Evolutionary conservation across 2,113 vertebrate genomes (phyloP), one percentile per base, ranked within the genome.

Genomic region (Leptobrachium leishanense): DNA sequence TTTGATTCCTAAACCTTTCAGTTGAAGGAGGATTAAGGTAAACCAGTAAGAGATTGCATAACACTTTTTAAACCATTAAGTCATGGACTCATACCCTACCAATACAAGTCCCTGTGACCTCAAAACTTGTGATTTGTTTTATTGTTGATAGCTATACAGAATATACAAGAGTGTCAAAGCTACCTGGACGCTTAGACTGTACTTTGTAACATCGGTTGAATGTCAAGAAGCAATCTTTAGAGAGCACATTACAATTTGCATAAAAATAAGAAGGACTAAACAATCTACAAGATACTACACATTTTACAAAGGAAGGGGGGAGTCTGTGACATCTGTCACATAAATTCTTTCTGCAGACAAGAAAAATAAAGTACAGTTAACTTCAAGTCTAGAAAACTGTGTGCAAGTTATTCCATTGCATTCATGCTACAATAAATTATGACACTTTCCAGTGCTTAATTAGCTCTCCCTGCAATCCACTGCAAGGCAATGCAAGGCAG

Each of bases 341-440:
- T 44, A 68, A 54, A 59, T 68, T 74, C 64, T 74, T 80, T 68
- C 71, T 68, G 63, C 42, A 11, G 53, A 62, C 63, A 68, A 57
- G 68, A 68, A 74, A 40, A 68, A 79, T 42, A 79, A 77, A 72
- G 68, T 81, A 66, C 78, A 68, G n/a, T 68, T 80, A 74, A 81
- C 64, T 81, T 81, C 78, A 81, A 81, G 78, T 81, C 78, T 81
- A 74, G 71, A 68, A 73, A 62, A 59, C 20, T 39, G 55, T 80
- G 78, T 81, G 72, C 78, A 81, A 81, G 71, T 81, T 81, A 81
- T 68, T 68, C 78, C 63, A 68, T 81, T 62, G 78, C 78, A 74
- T 68, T 74, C 78, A 81, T 81, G 78, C 78, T 81, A 81, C 78
- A 81, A 81, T 81, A 81, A 80, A 80, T 81, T 74, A 81, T 68